Conservation (phyloP, 92 coral and sea anemone genomes). For the Porites cylindrica region DNA sequence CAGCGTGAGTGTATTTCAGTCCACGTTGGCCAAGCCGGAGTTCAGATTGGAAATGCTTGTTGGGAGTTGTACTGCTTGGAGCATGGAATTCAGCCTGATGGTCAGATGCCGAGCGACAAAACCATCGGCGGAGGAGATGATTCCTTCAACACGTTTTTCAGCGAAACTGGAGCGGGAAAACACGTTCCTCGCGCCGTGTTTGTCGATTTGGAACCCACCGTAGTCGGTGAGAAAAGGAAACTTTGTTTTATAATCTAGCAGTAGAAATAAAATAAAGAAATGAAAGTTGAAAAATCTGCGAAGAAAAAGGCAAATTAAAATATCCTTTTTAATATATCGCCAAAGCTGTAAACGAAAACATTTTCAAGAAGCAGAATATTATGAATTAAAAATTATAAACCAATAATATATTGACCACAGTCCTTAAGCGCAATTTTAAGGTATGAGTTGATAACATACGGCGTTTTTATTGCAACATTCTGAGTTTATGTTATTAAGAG, state of each 20-base stretch:
- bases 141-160: conserved; percentile 95
- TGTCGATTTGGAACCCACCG: conserved; percentile 95
- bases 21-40: conserved; percentile 98
- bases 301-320: not conserved
- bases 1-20: conserved; percentile 96
- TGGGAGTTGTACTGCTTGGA: conserved; percentile 99
- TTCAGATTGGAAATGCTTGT: conserved; percentile 94
- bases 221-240: conserved; percentile 75
- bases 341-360: not conserved
- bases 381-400: too few relatives aligned
- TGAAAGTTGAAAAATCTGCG: not conserved
- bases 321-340: not conserved
- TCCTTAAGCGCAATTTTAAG: not conserved
- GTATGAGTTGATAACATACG: not conserved
- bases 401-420: not conserved
- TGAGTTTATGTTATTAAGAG: too few relatives aligned
- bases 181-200: conserved; percentile 97
- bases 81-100: conserved; percentile 96
- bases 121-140: conserved; percentile 88
- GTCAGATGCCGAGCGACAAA: conserved; percentile 88
- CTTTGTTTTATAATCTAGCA: not conserved
- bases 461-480: too few relatives aligned
- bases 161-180: conserved; percentile 97
- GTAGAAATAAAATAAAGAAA: not conserved
- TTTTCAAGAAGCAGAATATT: not conserved